Evolutionary conservation across 35 echinoderm and acorn worm genomes (phyloP).

Genomic region (Diadema setosum): DNA sequence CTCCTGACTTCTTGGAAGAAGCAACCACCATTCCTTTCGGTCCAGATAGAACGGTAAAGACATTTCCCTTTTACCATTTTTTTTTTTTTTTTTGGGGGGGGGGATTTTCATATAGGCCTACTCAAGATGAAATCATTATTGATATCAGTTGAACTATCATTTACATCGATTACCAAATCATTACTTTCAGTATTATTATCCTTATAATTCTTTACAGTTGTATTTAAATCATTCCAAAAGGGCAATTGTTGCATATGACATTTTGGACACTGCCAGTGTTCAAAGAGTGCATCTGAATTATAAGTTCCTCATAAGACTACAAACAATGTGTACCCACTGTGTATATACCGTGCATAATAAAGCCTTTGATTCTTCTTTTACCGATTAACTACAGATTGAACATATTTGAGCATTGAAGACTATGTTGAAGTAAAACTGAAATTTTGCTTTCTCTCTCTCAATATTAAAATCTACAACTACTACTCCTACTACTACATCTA

Average conservation of each 20-base stretch:
- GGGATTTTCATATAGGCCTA: too few species aligned
- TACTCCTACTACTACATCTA: too few species aligned
- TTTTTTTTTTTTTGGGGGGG: too few species aligned
- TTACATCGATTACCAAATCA: background rate
- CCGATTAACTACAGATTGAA: background rate
- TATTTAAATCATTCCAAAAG: background rate
- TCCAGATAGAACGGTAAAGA: too few species aligned
- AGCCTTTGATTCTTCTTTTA: too few species aligned
- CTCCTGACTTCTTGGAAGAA: too few species aligned
- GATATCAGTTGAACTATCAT: background rate
- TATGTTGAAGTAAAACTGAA: background rate
- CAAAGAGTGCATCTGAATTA: background rate
- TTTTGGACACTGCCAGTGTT: background rate
- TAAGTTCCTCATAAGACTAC: background rate
- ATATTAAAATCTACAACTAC: background rate
- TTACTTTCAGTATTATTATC: background rate
- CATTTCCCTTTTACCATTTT: too few species aligned
- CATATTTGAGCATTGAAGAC: background rate
- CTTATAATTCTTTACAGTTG: background rate
- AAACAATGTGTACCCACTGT: background rate
- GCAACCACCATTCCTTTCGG: too few species aligned
- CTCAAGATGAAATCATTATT: too few species aligned
- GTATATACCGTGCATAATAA: background rate
- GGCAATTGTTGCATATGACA: background rate
- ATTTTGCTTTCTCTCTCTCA: background rate